Conservation (phyloP, 1,140 invertebrate genomes). For the Papilio helenus region DNA sequence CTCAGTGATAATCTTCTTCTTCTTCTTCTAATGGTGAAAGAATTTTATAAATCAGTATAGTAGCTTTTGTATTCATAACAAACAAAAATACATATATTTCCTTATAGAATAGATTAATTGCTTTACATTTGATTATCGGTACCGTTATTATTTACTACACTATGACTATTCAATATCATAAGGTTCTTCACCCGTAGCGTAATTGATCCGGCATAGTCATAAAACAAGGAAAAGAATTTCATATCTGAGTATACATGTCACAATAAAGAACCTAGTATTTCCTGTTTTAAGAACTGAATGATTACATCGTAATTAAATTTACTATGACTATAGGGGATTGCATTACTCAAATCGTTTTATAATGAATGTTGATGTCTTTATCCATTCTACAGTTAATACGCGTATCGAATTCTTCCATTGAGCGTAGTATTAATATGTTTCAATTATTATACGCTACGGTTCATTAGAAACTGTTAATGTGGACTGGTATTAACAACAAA, state of each 20-base stretch:
- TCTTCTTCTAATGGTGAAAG: too few species aligned
- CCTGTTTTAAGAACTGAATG: constrained; percentile 4
- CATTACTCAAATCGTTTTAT: not conserved
- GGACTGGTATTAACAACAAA: not conserved
- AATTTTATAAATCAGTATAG: too few species aligned
- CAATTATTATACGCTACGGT: not conserved
- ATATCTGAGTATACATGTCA: not conserved
- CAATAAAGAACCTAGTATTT: constrained; percentile 11
- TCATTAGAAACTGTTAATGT: not conserved
- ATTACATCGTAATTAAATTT: not conserved
- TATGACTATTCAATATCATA: not conserved
- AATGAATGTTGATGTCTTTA: not conserved
- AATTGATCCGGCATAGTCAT: not conserved
- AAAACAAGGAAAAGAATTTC: not conserved
- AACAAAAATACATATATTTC: too few species aligned
- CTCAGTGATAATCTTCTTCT: too few species aligned
- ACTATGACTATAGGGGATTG: not conserved
- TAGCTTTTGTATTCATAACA: too few species aligned
- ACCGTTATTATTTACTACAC: not conserved
- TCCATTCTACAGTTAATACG: not conserved
- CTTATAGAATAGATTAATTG: not conserved
- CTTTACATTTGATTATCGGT: not conserved
- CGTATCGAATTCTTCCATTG: not conserved
- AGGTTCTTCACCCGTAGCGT: constrained; percentile 4
- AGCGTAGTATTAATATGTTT: not conserved